Percentiles rank a stretch among this genome's conserved stretches.
Evolutionary conservation across 2,113 vertebrate species (phyloP).

Genomic region (Dipodomys ordii): DNA sequence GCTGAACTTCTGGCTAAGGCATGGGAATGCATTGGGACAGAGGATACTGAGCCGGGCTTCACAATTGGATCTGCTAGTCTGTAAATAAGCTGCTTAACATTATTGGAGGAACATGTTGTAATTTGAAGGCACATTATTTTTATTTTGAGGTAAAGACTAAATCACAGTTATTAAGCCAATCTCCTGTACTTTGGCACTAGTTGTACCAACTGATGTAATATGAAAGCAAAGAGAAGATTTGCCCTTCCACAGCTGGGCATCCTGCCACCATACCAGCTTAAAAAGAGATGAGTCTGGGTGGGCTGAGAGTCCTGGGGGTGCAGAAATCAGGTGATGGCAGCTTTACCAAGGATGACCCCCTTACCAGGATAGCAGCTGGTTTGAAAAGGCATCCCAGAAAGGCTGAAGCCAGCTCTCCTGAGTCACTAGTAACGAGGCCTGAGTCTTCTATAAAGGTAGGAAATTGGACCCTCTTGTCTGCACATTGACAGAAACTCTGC

Average conservation of each 20-base stretch:
- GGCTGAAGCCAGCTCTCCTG: not conserved
- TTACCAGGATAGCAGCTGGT: not conserved
- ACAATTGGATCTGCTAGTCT: not conserved
- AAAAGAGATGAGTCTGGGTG: not conserved
- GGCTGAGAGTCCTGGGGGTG: no score
- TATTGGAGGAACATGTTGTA: constrained; percentile 7
- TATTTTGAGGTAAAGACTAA: constrained; percentile 45
- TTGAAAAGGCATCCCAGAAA: constrained; percentile 3
- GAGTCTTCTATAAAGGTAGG: constrained; percentile 1
- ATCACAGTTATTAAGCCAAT: constrained; percentile 52
- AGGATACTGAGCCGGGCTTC: not conserved
- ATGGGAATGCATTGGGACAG: not conserved
- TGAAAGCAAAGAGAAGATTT: not conserved
- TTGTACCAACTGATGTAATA: not conserved
- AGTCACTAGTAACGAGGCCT: not conserved
- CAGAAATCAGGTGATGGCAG: rapidly evolving
- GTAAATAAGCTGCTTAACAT: not conserved
- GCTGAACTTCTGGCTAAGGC: no score
- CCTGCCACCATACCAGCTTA: not conserved
- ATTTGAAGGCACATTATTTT: constrained; percentile 59
- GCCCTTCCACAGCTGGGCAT: not conserved
- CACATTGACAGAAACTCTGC: constrained; percentile 53
- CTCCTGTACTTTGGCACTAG: constrained; percentile 7
- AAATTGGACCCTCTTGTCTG: not conserved
- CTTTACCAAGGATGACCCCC: not conserved